phyloP scores from a whole-genome alignment of 2,113 vertebrate species.

The Tympanuchus pallidicinctus region DNA sequence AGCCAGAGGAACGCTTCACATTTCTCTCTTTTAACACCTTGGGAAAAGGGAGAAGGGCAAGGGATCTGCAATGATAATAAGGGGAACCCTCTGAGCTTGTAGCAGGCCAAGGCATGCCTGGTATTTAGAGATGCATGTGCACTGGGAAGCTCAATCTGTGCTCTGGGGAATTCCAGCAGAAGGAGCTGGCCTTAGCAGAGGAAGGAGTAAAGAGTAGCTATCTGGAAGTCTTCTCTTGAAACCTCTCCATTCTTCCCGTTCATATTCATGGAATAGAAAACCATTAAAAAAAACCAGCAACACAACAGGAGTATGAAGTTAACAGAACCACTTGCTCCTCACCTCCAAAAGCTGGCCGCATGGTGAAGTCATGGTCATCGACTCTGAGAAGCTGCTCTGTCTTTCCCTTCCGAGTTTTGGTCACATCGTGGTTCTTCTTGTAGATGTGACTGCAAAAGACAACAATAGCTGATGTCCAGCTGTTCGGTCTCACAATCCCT shows the following conservation, averaged over 20 bases:
- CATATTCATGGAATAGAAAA: not conserved
- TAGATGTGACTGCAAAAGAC: constrained; percentile 80
- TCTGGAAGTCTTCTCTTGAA: not conserved
- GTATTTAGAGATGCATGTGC: not conserved
- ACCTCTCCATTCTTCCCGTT: not conserved
- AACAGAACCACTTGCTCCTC: not conserved
- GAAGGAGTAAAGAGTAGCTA: not conserved
- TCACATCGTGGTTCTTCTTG: constrained; percentile 86
- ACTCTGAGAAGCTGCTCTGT: constrained; percentile 88
- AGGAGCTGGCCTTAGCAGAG: not conserved
- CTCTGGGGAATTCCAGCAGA: not conserved
- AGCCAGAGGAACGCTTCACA: not conserved
- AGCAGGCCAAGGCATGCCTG: not conserved
- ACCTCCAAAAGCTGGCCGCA: constrained; percentile 96
- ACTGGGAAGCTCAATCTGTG: not conserved
- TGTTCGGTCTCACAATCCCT: not conserved
- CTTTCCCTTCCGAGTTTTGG: constrained; percentile 85
- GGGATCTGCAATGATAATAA: not conserved
- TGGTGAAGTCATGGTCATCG: constrained; percentile 92
- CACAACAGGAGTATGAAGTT: not conserved
- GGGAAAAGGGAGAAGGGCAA: not conserved
- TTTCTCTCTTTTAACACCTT: not conserved
- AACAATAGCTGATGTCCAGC: not conserved
- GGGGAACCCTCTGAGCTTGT: not conserved
- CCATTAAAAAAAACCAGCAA: not conserved